A percentile compares a stretch with the other conserved stretches of the same genome.
phyloP scores from a whole-genome alignment of 2,797 vertebrate species.

The Gymnodraco acuticeps region DNA sequence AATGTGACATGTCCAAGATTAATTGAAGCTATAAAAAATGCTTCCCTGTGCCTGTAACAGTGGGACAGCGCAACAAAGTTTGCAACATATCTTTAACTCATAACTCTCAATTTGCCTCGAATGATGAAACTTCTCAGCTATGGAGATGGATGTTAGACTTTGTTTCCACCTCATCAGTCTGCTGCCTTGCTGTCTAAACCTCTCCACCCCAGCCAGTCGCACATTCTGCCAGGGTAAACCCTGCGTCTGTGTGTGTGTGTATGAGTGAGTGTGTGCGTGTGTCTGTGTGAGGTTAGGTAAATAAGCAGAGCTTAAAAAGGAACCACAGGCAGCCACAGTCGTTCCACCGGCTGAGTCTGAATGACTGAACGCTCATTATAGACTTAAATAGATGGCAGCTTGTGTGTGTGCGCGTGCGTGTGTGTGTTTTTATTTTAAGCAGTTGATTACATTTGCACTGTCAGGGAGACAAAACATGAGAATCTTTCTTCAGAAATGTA shows the following conservation, averaged over 20 bases:
- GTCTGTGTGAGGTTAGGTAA: conserved; percentile 83
- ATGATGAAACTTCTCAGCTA: conserved; percentile 79
- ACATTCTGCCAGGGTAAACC: conserved; percentile 79
- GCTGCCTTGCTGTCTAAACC: conserved; percentile 78
- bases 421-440: conserved; percentile 51
- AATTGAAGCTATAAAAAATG: conserved; percentile 33
- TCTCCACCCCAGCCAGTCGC: conserved; percentile 68
- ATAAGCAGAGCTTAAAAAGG: conserved; percentile 83
- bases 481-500: conserved; percentile 58
- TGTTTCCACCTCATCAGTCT: conserved; percentile 81
- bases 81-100: conserved; percentile 73
- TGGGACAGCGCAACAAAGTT: conserved; percentile 55
- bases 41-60: conserved; percentile 57
- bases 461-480: conserved; percentile 67
- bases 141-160: conserved; percentile 79
- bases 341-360: conserved; percentile 79
- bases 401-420: conserved; percentile 46
- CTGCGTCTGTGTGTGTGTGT: conserved; percentile 36
- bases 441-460: conserved; percentile 62
- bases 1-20: background rate
- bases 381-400: conserved; percentile 82
- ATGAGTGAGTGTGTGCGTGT: conserved; percentile 46
- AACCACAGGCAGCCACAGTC: conserved; percentile 82
- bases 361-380: conserved; percentile 83
- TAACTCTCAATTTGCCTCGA: conserved; percentile 75